Percentiles rank a stretch among this genome's conserved stretches.
Evolutionary conservation across 2,797 vertebrate species (phyloP).

Genomic region (Thalassophryne amazonica): DNA sequence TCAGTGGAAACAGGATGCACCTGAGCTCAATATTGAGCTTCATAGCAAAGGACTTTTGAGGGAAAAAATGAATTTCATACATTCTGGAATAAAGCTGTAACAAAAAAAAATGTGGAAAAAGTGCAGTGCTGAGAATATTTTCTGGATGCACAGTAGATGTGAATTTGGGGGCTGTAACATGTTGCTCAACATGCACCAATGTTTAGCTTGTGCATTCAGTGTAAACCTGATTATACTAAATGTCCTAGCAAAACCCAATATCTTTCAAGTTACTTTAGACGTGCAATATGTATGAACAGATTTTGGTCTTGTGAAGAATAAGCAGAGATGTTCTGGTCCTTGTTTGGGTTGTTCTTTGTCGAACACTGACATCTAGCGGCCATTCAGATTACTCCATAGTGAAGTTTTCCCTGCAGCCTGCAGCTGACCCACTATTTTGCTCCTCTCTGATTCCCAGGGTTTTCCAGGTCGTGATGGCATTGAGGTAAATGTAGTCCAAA

Average conservation of each 20-base stretch:
- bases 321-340: not conserved
- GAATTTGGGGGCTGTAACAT: not conserved
- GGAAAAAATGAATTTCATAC: too few species aligned
- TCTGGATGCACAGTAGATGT: not conserved
- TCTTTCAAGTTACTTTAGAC: too few species aligned
- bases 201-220: not conserved
- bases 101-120: too few species aligned
- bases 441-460: conserved; percentile 71
- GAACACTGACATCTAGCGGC: conserved; percentile 70
- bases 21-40: too few species aligned
- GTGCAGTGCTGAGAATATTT: too few species aligned
- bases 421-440: not conserved
- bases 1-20: too few species aligned
- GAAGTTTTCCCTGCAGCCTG: not conserved
- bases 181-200: not conserved
- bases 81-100: too few species aligned
- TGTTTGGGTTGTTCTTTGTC: not conserved
- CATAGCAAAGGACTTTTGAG: too few species aligned
- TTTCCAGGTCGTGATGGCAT: conserved; percentile 82
- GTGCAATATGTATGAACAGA: too few species aligned
- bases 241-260: too few species aligned
- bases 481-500: conserved; percentile 73
- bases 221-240: too few species aligned
- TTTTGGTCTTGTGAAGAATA: too few species aligned
- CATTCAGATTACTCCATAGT: not conserved